Evolutionary conservation across 2,888 invertebrate species (phyloP).

Genomic region (Athetis lepigone): DNA sequence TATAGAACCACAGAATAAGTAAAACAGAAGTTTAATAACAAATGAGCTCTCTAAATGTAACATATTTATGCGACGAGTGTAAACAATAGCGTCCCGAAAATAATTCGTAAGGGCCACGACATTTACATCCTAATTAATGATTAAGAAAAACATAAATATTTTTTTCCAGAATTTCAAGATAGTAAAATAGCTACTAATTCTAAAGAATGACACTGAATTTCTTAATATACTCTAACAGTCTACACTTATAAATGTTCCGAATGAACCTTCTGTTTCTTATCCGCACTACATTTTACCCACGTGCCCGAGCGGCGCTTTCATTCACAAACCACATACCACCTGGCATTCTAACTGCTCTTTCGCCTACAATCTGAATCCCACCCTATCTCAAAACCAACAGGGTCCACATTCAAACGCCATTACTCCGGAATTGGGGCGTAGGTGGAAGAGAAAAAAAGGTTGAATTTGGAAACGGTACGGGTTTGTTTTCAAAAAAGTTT

Average conservation of each 20-base stretch:
- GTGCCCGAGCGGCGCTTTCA: slow-evolving; percentile 74
- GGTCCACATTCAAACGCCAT: slow-evolving; percentile 1
- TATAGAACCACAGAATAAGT: not conserved
- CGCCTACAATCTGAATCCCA: slow-evolving; percentile 8
- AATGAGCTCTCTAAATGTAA: not conserved
- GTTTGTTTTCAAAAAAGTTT: slow-evolving; percentile 43
- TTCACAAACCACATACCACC: slow-evolving; percentile 50
- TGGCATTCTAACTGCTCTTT: slow-evolving; percentile 23
- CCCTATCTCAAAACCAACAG: not conserved
- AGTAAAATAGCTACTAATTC: too few species aligned
- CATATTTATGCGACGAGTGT: too few species aligned
- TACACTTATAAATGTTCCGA: not conserved
- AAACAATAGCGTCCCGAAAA: too few species aligned
- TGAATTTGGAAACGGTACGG: slow-evolving; percentile 51
- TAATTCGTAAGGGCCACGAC: too few species aligned
- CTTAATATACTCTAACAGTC: too few species aligned
- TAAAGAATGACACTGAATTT: too few species aligned
- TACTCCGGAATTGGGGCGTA: not conserved
- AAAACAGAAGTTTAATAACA: slow-evolving; percentile 23
- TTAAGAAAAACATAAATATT: too few species aligned
- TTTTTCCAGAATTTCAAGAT: too few species aligned
- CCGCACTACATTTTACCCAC: slow-evolving; percentile 64
- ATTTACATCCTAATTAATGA: too few species aligned
- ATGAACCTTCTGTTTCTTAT: slow-evolving; percentile 35
- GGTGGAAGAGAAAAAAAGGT: slow-evolving; percentile 37